These are phyloP conservation scores for Dipodomys ordii DNA, from an alignment of 2,113 vertebrate genomes.

Conservation along the genomic window DNA sequence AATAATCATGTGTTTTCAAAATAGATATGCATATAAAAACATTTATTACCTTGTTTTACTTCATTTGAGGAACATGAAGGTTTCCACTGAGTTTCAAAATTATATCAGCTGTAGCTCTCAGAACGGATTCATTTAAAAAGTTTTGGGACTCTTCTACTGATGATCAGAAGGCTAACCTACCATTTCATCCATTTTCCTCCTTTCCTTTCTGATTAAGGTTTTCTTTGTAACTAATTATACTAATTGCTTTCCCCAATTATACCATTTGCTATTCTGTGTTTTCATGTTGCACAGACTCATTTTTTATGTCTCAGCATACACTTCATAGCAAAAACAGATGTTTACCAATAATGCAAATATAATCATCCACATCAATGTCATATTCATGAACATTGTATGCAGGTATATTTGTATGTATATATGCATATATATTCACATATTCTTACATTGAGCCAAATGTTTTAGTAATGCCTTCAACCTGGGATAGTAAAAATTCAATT, in stretches of 20 bases:
- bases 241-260: neutral
- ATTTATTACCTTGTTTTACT: neutral
- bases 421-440: neutral
- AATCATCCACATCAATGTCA: neutral
- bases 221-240: neutral
- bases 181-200: neutral
- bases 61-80: neutral
- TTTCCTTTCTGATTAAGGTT: neutral
- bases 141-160: neutral
- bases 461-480: neutral
- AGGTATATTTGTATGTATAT: neutral
- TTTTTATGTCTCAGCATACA: neutral
- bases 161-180: neutral
- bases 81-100: neutral
- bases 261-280: neutral
- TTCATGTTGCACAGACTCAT: neutral
- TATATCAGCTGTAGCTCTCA: neutral
- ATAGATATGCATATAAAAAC: neutral
- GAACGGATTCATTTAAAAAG: slow-evolving; percentile 29
- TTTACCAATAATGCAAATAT: neutral
- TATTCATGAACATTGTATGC: neutral
- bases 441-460: neutral
- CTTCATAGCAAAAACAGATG: neutral
- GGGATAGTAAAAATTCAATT: neutral
- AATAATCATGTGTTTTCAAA: slow-evolving; percentile 7